phyloP scores from a whole-genome alignment of 2,797 vertebrate species.

The Zenarchopterus dispar region DNA sequence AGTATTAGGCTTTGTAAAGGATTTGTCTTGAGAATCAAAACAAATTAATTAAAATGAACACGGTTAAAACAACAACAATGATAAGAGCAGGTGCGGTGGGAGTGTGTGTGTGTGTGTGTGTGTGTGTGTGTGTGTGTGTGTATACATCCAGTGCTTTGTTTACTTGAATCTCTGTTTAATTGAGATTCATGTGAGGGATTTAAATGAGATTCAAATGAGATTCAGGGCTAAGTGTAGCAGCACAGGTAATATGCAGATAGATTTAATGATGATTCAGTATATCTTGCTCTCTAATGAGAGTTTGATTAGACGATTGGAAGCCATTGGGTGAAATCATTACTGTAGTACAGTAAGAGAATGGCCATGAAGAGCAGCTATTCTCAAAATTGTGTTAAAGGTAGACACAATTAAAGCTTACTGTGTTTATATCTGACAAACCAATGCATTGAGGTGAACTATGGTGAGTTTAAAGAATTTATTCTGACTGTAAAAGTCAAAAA shows the following conservation, averaged over 20 bases:
- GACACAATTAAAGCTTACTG: constrained; percentile 12
- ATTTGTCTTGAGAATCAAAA: constrained; percentile 83
- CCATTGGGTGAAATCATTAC: constrained; percentile 59
- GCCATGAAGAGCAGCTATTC: constrained; percentile 8
- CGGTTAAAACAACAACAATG: constrained; percentile 71
- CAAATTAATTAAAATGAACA: constrained; percentile 80
- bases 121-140: constrained; percentile 32
- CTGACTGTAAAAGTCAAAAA: not conserved
- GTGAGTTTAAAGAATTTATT: not conserved
- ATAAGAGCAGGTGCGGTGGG: constrained; percentile 72
- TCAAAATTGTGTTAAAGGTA: constrained; percentile 22
- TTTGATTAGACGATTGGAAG: constrained; percentile 69
- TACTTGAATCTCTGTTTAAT: constrained; percentile 73
- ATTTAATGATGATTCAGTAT: constrained; percentile 77
- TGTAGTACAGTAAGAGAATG: constrained; percentile 20
- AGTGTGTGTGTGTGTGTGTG: constrained; percentile 33
- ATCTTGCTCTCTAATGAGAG: constrained; percentile 63
- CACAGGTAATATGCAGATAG: constrained; percentile 77
- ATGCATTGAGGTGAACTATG: not conserved
- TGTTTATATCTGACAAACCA: not conserved
- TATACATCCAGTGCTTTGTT: constrained; percentile 50
- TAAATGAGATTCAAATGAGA: constrained; percentile 81
- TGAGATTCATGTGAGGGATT: constrained; percentile 76
- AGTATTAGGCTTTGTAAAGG: constrained; percentile 76
- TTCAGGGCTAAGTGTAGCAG: constrained; percentile 75